These are phyloP conservation scores for Drosophila parvula DNA, from an alignment of 1,140 invertebrate species.

Conservation along the genomic window DNA sequence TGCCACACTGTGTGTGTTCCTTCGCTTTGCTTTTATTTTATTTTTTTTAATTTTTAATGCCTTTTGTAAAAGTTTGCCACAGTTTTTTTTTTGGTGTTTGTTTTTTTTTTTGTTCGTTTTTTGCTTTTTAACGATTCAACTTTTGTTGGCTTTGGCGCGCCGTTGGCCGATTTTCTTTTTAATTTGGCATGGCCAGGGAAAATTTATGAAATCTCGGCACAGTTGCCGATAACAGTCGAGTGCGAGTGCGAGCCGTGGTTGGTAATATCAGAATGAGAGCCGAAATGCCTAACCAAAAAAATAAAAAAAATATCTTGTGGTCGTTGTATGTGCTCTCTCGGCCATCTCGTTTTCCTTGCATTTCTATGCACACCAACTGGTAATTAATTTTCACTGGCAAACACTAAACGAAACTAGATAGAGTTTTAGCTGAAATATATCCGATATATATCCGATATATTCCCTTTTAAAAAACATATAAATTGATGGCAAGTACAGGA, in stretches of 20 bases:
- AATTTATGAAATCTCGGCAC: conserved; percentile 70
- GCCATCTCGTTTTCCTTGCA: conserved; percentile 19
- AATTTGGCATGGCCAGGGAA: conserved; percentile 52
- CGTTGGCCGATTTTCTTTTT: conserved; percentile 52
- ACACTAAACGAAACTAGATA: conserved; percentile 1
- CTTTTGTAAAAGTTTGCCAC: conserved; percentile 66
- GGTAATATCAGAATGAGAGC: neutral
- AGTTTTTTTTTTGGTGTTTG: conserved; percentile 13
- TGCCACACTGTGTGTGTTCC: conserved; percentile 19
- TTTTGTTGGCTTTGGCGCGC: conserved; percentile 53
- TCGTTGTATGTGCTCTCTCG: conserved; percentile 9
- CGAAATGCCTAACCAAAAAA: conserved; percentile 27
- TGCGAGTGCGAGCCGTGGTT: neutral
- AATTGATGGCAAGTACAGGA: too few relatives aligned
- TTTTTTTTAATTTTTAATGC: conserved; percentile 68
- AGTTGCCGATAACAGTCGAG: conserved; percentile 50
- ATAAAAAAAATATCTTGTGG: conserved; percentile 46
- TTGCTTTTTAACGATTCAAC: conserved; percentile 72
- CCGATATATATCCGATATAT: neutral
- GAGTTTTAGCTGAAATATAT: neutral
- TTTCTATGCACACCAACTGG: conserved; percentile 55
- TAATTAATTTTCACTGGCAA: conserved; percentile 50
- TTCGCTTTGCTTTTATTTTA: conserved; percentile 3
- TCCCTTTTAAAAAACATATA: too few relatives aligned
- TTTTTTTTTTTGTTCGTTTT: conserved; percentile 12